Conservation (phyloP, 2,797 vertebrate species). For the Poecilia picta region DNA sequence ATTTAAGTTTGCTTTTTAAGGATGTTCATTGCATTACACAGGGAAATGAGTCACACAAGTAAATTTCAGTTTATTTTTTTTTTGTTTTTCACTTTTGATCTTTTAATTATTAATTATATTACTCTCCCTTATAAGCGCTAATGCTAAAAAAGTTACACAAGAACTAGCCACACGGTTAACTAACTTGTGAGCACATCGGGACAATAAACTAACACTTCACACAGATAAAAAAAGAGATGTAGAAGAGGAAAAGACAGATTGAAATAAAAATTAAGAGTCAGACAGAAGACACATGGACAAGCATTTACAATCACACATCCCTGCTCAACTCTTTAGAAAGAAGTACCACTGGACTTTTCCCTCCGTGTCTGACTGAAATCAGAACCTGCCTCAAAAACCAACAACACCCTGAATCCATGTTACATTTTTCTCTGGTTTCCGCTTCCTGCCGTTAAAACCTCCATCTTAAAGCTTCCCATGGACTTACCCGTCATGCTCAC, state of each 20-base stretch:
- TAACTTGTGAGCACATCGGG: slow-evolving; percentile 75
- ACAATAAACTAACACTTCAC: slow-evolving; percentile 79
- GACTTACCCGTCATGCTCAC: neutral
- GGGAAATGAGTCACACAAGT: slow-evolving; percentile 80
- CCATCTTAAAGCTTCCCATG: neutral
- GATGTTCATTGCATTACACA: slow-evolving; percentile 80
- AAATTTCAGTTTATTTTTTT: slow-evolving; percentile 69
- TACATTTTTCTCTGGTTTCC: neutral
- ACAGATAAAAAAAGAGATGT: slow-evolving; percentile 42
- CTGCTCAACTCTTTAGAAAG: slow-evolving; percentile 34
- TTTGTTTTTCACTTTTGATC: slow-evolving; percentile 62
- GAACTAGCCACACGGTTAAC: slow-evolving; percentile 77
- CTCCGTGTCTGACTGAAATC: slow-evolving; percentile 3
- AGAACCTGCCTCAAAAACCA: neutral
- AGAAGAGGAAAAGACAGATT: slow-evolving; percentile 35
- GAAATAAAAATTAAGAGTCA: slow-evolving; percentile 52
- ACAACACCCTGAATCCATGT: neutral
- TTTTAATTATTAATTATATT: slow-evolving; percentile 73
- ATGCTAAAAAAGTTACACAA: slow-evolving; percentile 82
- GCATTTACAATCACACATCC: slow-evolving; percentile 71
- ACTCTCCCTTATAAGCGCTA: slow-evolving; percentile 77
- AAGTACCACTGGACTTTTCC: slow-evolving; percentile 42
- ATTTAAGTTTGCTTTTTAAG: slow-evolving; percentile 69
- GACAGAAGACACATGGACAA: slow-evolving; percentile 57
- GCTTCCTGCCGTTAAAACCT: neutral